Conservation (phyloP, 2,888 invertebrate species). For the Agelastica alni region DNA sequence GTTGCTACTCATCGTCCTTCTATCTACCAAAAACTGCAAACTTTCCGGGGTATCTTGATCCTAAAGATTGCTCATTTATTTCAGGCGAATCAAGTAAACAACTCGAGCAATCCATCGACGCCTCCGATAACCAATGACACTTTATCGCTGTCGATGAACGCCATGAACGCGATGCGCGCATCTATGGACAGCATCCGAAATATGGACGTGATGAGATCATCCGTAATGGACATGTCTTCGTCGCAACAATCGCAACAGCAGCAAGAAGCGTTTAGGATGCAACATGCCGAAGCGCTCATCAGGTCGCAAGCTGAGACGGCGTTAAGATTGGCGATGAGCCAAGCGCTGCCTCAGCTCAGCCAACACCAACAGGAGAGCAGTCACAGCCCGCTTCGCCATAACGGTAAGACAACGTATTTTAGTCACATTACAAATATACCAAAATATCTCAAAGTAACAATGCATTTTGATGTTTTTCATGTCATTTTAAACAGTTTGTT, state of each 20-base stretch:
- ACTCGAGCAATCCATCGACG: conserved; percentile 56
- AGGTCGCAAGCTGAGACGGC: conserved; percentile 86
- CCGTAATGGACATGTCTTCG: conserved; percentile 58
- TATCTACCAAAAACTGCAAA: too few relatives aligned
- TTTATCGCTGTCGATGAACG: conserved; percentile 58
- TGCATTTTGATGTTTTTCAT: too few relatives aligned
- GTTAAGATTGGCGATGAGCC: conserved; percentile 77
- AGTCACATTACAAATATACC: too few relatives aligned
- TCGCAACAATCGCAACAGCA: conserved; percentile 52
- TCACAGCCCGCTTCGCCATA: conserved; percentile 54
- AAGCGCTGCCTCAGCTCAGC: conserved; percentile 58
- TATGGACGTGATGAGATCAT: conserved; percentile 59
- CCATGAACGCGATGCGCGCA: conserved; percentile 66
- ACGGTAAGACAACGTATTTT: too few relatives aligned
- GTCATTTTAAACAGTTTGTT: too few relatives aligned
- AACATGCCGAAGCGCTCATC: conserved; percentile 77
- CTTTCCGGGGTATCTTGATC: too few relatives aligned
- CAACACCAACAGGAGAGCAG: conserved; percentile 54
- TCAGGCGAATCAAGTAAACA: conserved; percentile 56
- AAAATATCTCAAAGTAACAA: too few relatives aligned
- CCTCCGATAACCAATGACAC: conserved; percentile 57
- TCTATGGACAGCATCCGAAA: conserved; percentile 62
- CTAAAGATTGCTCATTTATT: too few relatives aligned
- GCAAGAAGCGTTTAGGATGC: conserved; percentile 57
- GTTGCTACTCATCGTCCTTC: too few relatives aligned